Evolutionary conservation across 2,888 invertebrate genomes (phyloP).

Genomic region (Drosophila borealis): DNA sequence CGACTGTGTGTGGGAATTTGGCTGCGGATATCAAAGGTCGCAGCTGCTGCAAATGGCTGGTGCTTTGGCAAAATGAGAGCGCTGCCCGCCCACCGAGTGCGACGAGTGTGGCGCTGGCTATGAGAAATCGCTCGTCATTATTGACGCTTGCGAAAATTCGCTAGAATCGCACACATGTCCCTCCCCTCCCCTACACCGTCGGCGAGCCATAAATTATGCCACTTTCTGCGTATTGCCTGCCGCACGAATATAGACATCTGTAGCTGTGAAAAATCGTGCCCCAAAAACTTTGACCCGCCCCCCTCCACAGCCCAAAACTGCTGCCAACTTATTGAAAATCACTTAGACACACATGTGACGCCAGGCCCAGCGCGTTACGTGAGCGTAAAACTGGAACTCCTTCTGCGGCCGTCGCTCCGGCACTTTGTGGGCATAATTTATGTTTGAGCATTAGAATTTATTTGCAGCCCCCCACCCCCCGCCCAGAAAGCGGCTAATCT

Average conservation of each 20-base stretch:
- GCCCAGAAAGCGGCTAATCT: slow-evolving; percentile 38
- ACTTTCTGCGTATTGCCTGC: slow-evolving; percentile 54
- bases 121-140: slow-evolving; percentile 81
- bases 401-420: slow-evolving; percentile 1
- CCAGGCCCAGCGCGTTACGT: slow-evolving; percentile 55
- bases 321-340: slow-evolving; percentile 77
- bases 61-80: slow-evolving; percentile 73
- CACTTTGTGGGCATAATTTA: slow-evolving; percentile 70
- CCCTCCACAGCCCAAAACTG: slow-evolving; percentile 26
- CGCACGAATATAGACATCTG: slow-evolving; percentile 72
- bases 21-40: slow-evolving; percentile 76
- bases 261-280: slow-evolving; percentile 79
- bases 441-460: slow-evolving; percentile 60
- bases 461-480: slow-evolving; percentile 20
- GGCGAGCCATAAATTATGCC: slow-evolving; percentile 72
- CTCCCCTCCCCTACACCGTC: not conserved
- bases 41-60: slow-evolving; percentile 81
- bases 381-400: slow-evolving; percentile 55
- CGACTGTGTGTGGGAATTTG: slow-evolving; percentile 45
- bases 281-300: slow-evolving; percentile 73
- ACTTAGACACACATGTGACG: slow-evolving; percentile 79
- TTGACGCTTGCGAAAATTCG: slow-evolving; percentile 77
- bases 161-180: slow-evolving; percentile 61
- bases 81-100: slow-evolving; percentile 13
- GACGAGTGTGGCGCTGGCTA: slow-evolving; percentile 46